Evolutionary conservation across 2,888 invertebrate species (phyloP), one percentile per base, ranked within the genome.

Genomic region (Drosophila subsilvestris): DNA sequence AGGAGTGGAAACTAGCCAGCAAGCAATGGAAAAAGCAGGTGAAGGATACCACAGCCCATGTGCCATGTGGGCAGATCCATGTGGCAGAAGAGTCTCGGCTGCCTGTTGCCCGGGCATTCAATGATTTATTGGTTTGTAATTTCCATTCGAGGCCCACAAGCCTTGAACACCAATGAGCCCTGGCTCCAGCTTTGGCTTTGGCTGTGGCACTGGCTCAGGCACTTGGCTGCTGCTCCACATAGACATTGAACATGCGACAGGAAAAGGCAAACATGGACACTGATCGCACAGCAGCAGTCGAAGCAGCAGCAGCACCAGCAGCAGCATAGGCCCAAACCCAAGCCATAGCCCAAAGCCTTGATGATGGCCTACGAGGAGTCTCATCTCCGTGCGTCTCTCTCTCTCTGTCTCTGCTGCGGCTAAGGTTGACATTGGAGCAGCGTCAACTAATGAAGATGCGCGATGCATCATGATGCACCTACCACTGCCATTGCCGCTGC

Each of bases 371-470:
- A 79, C 68, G 25, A 25, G 45, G 27, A 62, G 42, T 55, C 55
- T 17, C 42, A 12, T 25, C 56, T 37, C 57, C 12, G 25, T 25
- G 22, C 25, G n/a, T 37, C 14, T 43, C 25, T 44, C 37, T 43
- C 25, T 25, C 42, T 37, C 14, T 37, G 8, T 27, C 27, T n/a
- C 37, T n/a, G 37, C n/a, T 7, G 37, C n/a, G 37, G 2, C 2
- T n/a, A n/a, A 37, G 45, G 67, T 74, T 74, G 83, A 84, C 84
- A 84, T 72, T 68, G 72, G 80, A 88, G 81, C 74, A 60, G 86
- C 85, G 79, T 66, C 78, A 87, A 88, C 85, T 86, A 86, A 86
- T 86, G 89, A 86, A 86, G 85, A 86, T 86, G 89, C 85, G 88
- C 89, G 74, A 86, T 86, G 85, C 85, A 86, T 89, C 85, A 86